Conservation (phyloP, 2,113 vertebrate genomes). For the Holacanthus passer region DNA sequence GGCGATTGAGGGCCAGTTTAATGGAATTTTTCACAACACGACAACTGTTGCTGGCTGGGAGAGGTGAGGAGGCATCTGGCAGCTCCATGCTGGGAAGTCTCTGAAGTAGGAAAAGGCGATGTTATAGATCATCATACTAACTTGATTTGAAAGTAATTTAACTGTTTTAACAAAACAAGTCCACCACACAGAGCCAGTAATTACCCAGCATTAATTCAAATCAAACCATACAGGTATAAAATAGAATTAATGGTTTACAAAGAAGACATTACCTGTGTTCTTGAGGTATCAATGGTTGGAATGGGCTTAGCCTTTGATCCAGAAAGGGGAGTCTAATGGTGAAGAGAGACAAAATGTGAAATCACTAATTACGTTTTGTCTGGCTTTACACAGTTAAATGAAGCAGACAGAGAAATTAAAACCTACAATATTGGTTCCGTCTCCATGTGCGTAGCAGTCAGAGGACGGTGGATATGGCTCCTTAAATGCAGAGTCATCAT, state of each 20-base stretch:
- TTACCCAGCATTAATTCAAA: neutral
- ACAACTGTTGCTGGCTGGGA: constrained; percentile 91
- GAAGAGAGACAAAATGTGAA: constrained; percentile 9
- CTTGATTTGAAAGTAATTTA: neutral
- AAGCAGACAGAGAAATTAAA: neutral
- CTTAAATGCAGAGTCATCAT: constrained; percentile 84
- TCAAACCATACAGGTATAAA: neutral
- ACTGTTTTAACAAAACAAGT: neutral
- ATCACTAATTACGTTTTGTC: accelerated
- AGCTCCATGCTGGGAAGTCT: constrained; percentile 97
- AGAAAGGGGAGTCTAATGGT: constrained; percentile 76
- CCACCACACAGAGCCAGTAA: neutral
- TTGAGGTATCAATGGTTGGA: constrained; percentile 90
- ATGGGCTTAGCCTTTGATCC: constrained; percentile 88
- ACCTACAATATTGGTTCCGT: constrained; percentile 73
- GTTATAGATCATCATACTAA: neutral
- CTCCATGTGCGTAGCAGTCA: constrained; percentile 75
- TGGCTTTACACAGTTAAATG: neutral
- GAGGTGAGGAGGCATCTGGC: constrained; percentile 94
- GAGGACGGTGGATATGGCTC: constrained; percentile 81
- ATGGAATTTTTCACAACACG: constrained; percentile 97
- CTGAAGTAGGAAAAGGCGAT: constrained; percentile 75
- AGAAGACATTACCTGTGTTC: constrained; percentile 89
- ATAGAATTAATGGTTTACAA: neutral
- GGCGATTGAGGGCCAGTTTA: constrained; percentile 94